Conservation (phyloP, 2,113 vertebrate genomes). For the Ceyx melanurus region DNA sequence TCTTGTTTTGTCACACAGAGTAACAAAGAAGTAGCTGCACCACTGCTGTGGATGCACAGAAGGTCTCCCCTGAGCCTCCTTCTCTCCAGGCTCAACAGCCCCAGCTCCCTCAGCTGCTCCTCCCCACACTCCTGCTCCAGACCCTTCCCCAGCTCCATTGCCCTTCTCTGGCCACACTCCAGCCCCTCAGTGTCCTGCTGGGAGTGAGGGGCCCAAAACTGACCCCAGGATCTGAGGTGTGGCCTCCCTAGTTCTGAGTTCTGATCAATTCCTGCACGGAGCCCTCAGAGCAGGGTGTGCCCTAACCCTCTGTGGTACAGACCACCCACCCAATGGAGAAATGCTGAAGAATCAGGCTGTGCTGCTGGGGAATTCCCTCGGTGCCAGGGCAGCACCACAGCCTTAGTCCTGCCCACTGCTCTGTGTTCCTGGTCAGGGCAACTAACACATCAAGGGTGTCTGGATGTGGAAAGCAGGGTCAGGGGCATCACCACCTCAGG, state of each 20-base stretch:
- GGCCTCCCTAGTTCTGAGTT: background rate
- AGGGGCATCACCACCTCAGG: background rate
- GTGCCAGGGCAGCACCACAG: background rate
- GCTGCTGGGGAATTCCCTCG: background rate
- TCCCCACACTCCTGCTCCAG: background rate
- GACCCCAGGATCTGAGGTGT: background rate
- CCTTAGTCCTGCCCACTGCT: background rate
- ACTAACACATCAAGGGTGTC: background rate
- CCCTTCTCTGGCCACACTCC: background rate
- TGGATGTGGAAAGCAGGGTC: background rate
- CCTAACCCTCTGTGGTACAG: background rate
- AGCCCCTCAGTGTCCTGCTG: background rate
- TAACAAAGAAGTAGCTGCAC: background rate
- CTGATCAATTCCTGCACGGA: no score
- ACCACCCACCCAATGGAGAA: background rate
- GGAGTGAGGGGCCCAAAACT: background rate
- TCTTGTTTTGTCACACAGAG: background rate
- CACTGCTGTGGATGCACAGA: background rate
- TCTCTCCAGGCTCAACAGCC: no score
- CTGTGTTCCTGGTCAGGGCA: background rate
- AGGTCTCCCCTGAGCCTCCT: background rate
- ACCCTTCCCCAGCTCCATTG: background rate
- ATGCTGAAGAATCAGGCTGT: background rate
- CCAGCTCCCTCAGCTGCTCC: background rate
- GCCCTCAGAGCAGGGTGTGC: background rate